phyloP scores from a whole-genome alignment of 2,888 invertebrate species.

The Lottia gigantea region DNA sequence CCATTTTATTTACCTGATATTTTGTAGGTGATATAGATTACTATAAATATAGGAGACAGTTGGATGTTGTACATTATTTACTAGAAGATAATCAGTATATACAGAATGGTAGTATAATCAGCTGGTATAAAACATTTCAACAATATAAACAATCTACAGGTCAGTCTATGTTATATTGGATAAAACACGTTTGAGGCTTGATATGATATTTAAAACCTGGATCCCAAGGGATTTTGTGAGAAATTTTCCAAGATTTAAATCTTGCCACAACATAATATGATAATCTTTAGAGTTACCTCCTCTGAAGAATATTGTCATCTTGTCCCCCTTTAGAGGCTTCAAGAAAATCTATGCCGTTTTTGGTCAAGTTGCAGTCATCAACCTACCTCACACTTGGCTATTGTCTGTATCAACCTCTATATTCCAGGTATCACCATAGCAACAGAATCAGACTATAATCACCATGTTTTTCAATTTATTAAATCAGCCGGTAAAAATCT shows the following conservation, averaged over 20 bases:
- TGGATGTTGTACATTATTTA: constrained; percentile 38
- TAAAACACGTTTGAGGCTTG: no score
- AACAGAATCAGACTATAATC: constrained; percentile 22
- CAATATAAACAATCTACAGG: constrained; percentile 34
- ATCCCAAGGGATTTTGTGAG: no score
- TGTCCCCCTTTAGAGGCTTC: no score
- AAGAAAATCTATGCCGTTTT: no score
- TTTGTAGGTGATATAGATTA: constrained; percentile 50
- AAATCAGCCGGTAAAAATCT: constrained; percentile 38
- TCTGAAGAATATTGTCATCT: no score
- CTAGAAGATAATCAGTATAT: constrained; percentile 38
- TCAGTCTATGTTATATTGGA: no score
- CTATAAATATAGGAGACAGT: constrained; percentile 33
- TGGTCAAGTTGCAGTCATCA: no score
- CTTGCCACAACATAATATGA: no score
- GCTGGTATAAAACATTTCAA: constrained; percentile 49
- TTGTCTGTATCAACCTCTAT: not conserved
- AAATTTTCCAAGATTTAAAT: no score
- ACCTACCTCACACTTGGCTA: not conserved
- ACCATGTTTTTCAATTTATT: constrained; percentile 19
- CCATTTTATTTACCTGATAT: not conserved
- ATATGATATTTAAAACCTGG: no score
- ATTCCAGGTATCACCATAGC: constrained; percentile 20
- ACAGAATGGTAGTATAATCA: constrained; percentile 47
- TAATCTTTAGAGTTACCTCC: no score